Percentiles rank a stretch among this genome's conserved stretches.
Conservation (phyloP, 1,140 invertebrate genomes). For the Ceratitis capitata region DNA sequence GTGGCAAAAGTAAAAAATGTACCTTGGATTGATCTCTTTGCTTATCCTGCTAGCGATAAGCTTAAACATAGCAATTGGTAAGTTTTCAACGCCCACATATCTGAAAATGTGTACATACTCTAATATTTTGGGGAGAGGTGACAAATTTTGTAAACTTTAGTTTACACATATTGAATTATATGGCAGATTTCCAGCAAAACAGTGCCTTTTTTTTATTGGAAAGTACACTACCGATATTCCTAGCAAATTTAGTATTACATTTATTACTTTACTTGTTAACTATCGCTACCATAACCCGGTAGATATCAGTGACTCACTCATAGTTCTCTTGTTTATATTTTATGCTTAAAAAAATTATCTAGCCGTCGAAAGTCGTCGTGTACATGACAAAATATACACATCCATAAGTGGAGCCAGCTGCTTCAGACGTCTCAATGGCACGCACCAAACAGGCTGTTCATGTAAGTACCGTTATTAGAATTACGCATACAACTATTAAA, state of each 20-base stretch:
- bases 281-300: no score
- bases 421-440: slow-evolving; percentile 88
- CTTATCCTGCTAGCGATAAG: neutral
- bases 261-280: no score
- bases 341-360: neutral
- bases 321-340: neutral
- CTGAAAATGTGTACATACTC: neutral
- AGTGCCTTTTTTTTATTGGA: no score
- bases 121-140: neutral
- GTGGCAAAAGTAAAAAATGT: neutral
- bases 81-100: neutral
- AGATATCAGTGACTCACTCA: neutral
- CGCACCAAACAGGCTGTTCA: slow-evolving; percentile 91
- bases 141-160: neutral
- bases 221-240: no score
- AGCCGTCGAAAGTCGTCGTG: slow-evolving; percentile 67
- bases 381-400: slow-evolving; percentile 84
- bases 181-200: no score
- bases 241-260: no score
- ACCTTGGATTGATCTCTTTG: no score
- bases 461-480: slow-evolving; percentile 71
- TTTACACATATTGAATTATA: neutral
- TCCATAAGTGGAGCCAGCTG: slow-evolving; percentile 79
- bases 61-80: neutral
- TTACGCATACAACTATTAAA: neutral